A percentile compares a stretch with the other conserved stretches of the same genome.
phyloP scores from a whole-genome alignment of 2,888 invertebrate species.

The Lampropteryx suffumata region DNA sequence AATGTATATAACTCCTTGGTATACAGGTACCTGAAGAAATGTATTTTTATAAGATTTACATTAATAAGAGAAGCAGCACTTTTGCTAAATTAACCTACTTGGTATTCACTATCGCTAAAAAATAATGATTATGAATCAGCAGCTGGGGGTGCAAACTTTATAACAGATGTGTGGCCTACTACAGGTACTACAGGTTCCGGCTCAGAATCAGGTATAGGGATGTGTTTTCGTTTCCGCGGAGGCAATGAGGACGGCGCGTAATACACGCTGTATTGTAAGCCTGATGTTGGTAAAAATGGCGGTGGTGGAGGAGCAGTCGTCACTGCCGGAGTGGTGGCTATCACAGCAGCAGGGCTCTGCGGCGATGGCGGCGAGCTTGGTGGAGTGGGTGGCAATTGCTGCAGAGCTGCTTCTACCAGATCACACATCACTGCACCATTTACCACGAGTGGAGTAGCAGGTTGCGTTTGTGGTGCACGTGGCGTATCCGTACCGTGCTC shows the following conservation, averaged over 20 bases:
- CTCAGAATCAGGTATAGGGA: slow-evolving; percentile 87
- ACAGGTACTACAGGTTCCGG: slow-evolving; percentile 52
- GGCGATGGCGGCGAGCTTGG: slow-evolving; percentile 81
- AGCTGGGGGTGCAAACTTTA: slow-evolving; percentile 91
- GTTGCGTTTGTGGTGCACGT: slow-evolving; percentile 58
- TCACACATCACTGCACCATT: slow-evolving; percentile 73
- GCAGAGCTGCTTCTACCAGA: slow-evolving; percentile 71
- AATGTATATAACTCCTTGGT: no score
- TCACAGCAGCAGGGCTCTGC: slow-evolving; percentile 63
- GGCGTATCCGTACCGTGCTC: slow-evolving; percentile 81
- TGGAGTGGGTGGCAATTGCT: slow-evolving; percentile 81
- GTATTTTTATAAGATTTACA: no score
- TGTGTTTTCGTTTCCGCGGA: slow-evolving; percentile 90
- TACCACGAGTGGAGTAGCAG: slow-evolving; percentile 54
- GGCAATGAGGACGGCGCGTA: slow-evolving; percentile 84
- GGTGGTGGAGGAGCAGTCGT: slow-evolving; percentile 48
- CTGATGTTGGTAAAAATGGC: slow-evolving; percentile 61
- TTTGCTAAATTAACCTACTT: no score
- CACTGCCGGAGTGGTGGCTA: slow-evolving; percentile 49
- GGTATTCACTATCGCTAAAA: background rate
- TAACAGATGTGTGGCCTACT: slow-evolving; percentile 86
- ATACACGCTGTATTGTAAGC: slow-evolving; percentile 49
- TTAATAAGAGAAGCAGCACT: no score
- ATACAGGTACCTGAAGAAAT: no score
- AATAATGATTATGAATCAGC: slow-evolving; percentile 60